Evolutionary conservation across 2,113 vertebrate species (phyloP).

Genomic region (Charadrius vociferus): DNA sequence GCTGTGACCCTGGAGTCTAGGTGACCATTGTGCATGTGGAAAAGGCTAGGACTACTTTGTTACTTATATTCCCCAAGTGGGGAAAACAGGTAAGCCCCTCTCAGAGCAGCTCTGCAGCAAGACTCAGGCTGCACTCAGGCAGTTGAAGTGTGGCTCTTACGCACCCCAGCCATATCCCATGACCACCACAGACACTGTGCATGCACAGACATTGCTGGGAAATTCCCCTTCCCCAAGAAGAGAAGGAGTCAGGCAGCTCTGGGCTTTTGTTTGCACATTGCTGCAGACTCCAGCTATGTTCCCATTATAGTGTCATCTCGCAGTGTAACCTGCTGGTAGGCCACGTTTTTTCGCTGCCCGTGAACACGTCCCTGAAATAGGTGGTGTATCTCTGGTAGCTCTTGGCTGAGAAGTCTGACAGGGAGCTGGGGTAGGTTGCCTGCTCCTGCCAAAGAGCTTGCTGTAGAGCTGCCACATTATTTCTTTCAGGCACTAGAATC

Average conservation of each 20-base stretch:
- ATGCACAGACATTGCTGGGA: background rate
- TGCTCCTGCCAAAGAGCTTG: background rate
- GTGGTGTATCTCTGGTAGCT: background rate
- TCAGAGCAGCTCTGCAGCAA: background rate
- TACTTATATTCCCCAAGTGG: background rate
- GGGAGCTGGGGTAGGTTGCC: background rate
- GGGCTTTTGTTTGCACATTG: background rate
- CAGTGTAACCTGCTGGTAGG: background rate
- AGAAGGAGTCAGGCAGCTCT: background rate
- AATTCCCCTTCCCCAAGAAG: background rate
- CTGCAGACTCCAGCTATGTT: background rate
- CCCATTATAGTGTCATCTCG: background rate
- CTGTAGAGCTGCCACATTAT: fast-evolving
- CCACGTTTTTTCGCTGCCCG: background rate
- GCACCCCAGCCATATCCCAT: background rate
- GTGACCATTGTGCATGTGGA: background rate
- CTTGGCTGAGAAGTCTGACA: background rate
- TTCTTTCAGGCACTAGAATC: background rate
- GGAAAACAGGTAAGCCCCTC: background rate
- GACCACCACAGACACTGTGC: background rate
- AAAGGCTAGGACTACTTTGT: background rate
- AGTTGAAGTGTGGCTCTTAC: background rate
- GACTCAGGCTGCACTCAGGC: background rate
- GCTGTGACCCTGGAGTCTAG: background rate
- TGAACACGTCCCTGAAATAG: background rate